A percentile compares a stretch with the other conserved stretches of the same genome.
Evolutionary conservation across 2,113 vertebrate species (phyloP).

Genomic region (Chaetodon trifascialis): DNA sequence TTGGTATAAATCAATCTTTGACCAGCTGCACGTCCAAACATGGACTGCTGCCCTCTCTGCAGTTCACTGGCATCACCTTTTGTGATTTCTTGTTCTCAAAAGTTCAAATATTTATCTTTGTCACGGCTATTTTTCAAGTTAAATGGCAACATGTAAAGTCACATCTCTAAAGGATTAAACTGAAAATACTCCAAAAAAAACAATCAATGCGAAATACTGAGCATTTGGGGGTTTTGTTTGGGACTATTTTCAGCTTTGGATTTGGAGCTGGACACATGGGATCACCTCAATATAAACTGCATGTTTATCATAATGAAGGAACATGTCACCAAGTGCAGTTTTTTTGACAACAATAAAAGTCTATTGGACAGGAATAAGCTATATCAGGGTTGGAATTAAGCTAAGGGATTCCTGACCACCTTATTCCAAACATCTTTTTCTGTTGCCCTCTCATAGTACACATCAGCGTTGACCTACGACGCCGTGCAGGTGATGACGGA

Average conservation of each 20-base stretch:
- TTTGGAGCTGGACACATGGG: neutral
- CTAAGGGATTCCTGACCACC: neutral
- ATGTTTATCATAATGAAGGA: neutral
- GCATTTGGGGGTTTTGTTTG: neutral
- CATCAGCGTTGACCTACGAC: conserved; percentile 97
- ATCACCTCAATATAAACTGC: neutral
- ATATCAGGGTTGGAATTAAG: neutral
- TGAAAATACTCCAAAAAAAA: no score
- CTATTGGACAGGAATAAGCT: neutral
- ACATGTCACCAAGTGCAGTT: neutral
- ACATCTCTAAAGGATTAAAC: neutral
- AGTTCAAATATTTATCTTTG: neutral
- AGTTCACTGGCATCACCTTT: neutral
- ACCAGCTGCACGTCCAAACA: neutral
- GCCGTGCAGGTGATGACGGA: conserved; percentile 99
- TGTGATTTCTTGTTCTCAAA: no score
- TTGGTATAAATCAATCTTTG: neutral
- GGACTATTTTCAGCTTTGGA: neutral
- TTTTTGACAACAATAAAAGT: neutral
- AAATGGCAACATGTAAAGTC: neutral
- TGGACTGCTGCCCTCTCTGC: neutral
- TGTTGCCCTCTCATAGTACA: conserved; percentile 85
- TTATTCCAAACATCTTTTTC: neutral
- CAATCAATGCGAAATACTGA: no score
- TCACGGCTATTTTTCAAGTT: neutral